Base-by-base conservation (phyloP, 2,797 vertebrate genomes). In the Octomys mimax region DNA sequence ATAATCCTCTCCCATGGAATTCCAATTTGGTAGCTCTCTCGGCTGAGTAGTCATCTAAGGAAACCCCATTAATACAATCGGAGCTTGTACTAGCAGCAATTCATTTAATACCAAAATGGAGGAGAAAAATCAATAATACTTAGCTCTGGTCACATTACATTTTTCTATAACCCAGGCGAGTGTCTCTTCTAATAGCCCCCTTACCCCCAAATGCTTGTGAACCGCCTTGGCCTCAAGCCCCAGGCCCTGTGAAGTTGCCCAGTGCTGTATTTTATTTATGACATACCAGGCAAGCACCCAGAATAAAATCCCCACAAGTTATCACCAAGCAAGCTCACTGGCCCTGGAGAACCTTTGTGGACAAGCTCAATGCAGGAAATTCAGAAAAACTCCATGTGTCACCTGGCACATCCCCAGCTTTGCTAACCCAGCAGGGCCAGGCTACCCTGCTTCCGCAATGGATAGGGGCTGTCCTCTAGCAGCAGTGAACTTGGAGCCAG, bases 21-120 rank as follows among this genome's bases (percentile, higher is more conserved):
- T 92, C 94, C 89, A 96, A 92, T 91, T 92, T 77, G 75, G 95
- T 77, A 19, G 66, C 92, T 96, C 92, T 87, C 96, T 87, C 14
- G 0, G 89, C 89, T 78, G 89, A 96, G 86, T n/a, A 64, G 70
- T 62, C 94, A 94, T 84, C 26, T 33, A 93, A 93, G 97, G 93
- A 95, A 95, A 92, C 95, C 86, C 95, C 80, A 94, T 97, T 95
- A 97, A 97, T 96, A 91, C 52, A 86, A 88, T 79, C 89, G 70
- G 91, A 91, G 81, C 89, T 78, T 1, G 26, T 52, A 89, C 49
- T 68, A 52, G 79, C 71, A 89, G 81, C 61, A 89, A 97, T 92
- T 97, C 97, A 85, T 96, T 95, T 95, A 89, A 97, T 86, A 91
- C 96, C 86, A 96, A 95, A 87, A 95, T 80, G 89, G 82, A 96